A percentile compares a stretch with the other conserved stretches of the same genome.
phyloP scores from a whole-genome alignment of 2,888 invertebrate genomes.

The Harmothoe impar region DNA sequence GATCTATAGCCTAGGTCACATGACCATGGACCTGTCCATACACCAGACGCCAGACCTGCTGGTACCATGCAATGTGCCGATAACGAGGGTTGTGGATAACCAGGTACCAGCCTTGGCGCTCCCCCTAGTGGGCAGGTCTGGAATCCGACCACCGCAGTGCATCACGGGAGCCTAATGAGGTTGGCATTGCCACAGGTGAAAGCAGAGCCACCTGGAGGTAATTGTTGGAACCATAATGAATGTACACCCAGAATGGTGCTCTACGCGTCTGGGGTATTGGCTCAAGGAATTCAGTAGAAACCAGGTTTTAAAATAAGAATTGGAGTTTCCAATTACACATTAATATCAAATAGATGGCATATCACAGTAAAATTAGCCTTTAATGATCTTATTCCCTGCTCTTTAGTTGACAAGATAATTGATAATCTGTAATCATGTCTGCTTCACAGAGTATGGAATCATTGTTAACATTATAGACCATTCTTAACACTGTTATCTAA shows the following conservation, averaged over 20 bases:
- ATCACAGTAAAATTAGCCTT: no score
- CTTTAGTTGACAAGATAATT: no score
- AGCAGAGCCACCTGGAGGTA: conserved; percentile 15
- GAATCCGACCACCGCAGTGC: neutral
- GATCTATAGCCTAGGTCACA: neutral
- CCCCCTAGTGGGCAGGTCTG: neutral
- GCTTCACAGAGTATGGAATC: no score
- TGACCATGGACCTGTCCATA: neutral
- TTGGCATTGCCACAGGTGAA: conserved; percentile 28
- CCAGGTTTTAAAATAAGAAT: no score
- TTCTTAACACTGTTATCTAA: no score
- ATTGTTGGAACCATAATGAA: neutral
- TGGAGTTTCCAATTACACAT: no score
- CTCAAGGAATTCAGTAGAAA: no score
- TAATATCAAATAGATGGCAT: no score
- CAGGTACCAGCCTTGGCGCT: neutral
- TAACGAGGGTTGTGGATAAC: neutral
- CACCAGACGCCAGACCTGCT: neutral
- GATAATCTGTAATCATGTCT: no score
- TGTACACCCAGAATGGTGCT: neutral
- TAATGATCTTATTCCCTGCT: no score
- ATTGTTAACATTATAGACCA: no score
- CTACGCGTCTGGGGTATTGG: neutral
- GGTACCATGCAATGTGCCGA: neutral
- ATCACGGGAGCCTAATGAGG: conserved; percentile 26